Base-by-base conservation (phyloP, 2,797 vertebrate species). In the Gymnodraco acuticeps region DNA sequence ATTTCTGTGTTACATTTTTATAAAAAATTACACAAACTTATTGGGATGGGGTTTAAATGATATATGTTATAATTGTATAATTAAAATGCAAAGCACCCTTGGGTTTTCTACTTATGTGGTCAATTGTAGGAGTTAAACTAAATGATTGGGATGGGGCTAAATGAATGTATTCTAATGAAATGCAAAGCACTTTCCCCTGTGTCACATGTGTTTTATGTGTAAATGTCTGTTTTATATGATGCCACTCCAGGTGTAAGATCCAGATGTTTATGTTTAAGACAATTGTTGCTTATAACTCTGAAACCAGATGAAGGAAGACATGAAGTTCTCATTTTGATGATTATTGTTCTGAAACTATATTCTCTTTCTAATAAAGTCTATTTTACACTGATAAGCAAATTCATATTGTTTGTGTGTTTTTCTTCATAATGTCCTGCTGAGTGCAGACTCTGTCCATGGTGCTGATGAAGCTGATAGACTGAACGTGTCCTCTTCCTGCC, bases 381-480 rank as follows among this genome's bases (percentile, higher is more conserved):
- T 75, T 85, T 80, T 81, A 52, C 42, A 16, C 20, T 12, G 3
- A 27, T 59, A 19, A 71, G 12, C 3, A 19, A 0, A 1, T 23
- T 2, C 33, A n/a, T 17, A 10, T 1, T 51, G 62, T 0, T 10
- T 64, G 15, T 5, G 31, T 52, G 62, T 64, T 20, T 64, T 51
- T 20, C 7, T 47, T 61, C 9, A 46, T 46, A 11, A 61, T 45
- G 43, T 45, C 13, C 10, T 13, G 45, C 8, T 6, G 43, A n/a
- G 17, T 12, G n/a, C 0, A 10, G 89, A 5, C 87, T 80, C 93
- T 94, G 73, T 94, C 93, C 93, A 48, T 88, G 92, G 92, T 94
- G 81, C 93, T 94, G 92, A 91, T 84, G 73, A 27, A 15, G 45
- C 62, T 23, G 65, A 65, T 64, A 71, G 78, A 66, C 51, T 50